Evolutionary conservation across 2,797 vertebrate species (phyloP).

Genomic region (Lutjanus campechanus): DNA sequence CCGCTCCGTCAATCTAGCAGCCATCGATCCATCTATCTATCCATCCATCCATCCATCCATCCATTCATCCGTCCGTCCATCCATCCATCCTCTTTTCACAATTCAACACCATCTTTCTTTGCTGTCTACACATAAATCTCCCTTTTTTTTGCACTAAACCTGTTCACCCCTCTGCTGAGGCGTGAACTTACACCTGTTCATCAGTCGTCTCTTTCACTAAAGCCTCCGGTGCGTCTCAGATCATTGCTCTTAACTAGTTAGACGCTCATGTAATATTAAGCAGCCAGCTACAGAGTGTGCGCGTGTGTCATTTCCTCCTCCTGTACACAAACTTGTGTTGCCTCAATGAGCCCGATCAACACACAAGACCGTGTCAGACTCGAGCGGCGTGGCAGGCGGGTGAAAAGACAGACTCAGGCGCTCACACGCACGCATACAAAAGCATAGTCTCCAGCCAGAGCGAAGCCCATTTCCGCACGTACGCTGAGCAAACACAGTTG

Average conservation of each 20-base stretch:
- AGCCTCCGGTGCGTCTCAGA: constrained; percentile 34
- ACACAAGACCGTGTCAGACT: constrained; percentile 46
- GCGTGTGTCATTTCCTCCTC: constrained; percentile 55
- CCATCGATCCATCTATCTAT: constrained; percentile 72
- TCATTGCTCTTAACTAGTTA: constrained; percentile 47
- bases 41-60: too few relatives aligned
- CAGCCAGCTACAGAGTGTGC: constrained; percentile 34
- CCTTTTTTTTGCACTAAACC: constrained; percentile 46
- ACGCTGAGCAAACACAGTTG: constrained; percentile 83
- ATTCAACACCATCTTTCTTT: constrained; percentile 70
- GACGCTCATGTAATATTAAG: constrained; percentile 46
- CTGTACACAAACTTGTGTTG: constrained; percentile 42
- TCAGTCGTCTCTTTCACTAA: constrained; percentile 17
- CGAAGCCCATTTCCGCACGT: constrained; percentile 77
- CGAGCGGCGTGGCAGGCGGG: constrained; percentile 54
- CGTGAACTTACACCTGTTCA: constrained; percentile 50
- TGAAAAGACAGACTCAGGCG: constrained; percentile 54
- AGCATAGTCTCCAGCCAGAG: constrained; percentile 72
- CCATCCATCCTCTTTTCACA: constrained; percentile 49
- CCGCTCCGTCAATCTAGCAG: constrained; percentile 55
- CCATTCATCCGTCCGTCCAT: too few relatives aligned
- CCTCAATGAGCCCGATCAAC: constrained; percentile 40
- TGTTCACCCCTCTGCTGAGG: constrained; percentile 32
- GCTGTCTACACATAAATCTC: constrained; percentile 51
- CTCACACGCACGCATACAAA: constrained; percentile 61